phyloP scores from a whole-genome alignment of 2,113 vertebrate genomes.

The Mesitornis unicolor region DNA sequence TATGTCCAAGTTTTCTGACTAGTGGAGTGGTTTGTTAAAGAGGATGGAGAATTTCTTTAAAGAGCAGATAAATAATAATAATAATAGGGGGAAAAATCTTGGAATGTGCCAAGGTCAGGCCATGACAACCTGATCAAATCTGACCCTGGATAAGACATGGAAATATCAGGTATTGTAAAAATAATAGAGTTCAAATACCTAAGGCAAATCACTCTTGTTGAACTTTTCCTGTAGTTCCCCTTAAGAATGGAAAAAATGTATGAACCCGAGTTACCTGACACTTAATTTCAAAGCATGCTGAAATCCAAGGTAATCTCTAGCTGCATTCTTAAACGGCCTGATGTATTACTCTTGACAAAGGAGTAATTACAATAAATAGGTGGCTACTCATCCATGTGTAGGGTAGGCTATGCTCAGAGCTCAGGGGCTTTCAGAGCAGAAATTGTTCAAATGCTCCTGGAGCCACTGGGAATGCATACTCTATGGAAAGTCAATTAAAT shows the following conservation, averaged over 20 bases:
- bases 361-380: neutral
- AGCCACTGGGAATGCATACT: neutral
- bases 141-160: neutral
- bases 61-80: neutral
- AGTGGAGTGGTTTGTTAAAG: neutral
- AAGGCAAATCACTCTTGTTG: neutral
- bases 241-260: slow-evolving; percentile 6
- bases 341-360: neutral
- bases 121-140: neutral
- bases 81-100: neutral
- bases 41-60: neutral
- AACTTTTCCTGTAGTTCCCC: neutral
- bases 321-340: neutral
- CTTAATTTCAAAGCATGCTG: neutral
- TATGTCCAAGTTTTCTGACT: neutral
- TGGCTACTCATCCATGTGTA: neutral
- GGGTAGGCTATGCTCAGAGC: neutral
- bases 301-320: neutral
- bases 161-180: neutral
- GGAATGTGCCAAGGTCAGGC: slow-evolving; percentile 10
- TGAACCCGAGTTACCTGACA: neutral
- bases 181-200: neutral
- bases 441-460: neutral
- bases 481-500: neutral
- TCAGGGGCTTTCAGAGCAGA: neutral